These are phyloP conservation scores for Nasua narica DNA, from an alignment of 2,797 vertebrate genomes.

Conservation along the genomic window DNA sequence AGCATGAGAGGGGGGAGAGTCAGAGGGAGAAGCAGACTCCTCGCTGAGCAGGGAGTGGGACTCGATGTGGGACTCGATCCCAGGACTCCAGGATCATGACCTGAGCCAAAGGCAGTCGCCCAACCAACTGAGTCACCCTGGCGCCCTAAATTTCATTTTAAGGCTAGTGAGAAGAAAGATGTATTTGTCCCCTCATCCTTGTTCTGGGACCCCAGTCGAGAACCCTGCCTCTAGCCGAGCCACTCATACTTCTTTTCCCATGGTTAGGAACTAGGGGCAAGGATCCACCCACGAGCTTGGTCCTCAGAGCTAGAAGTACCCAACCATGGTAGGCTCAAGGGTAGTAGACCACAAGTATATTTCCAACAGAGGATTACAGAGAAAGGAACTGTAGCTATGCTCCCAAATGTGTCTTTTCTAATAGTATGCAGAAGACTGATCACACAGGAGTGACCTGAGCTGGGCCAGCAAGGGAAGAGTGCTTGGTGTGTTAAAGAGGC, in stretches of 20 bases:
- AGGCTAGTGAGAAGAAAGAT: neutral
- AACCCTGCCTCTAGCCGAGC: neutral
- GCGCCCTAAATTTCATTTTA: neutral
- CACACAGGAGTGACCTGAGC: neutral
- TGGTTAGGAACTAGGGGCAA: neutral
- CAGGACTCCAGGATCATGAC: too few species aligned
- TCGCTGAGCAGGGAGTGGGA: too few species aligned
- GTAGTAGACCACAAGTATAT: neutral
- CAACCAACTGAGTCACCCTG: too few species aligned
- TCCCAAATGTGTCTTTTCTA: too few species aligned
- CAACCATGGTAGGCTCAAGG: neutral
- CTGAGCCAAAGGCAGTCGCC: too few species aligned
- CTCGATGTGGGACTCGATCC: too few species aligned
- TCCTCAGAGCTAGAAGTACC: neutral
- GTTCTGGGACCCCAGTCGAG: neutral
- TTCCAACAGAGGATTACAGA: neutral
- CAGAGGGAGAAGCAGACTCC: too few species aligned
- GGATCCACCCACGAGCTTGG: neutral
- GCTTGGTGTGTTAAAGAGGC: fast-evolving
- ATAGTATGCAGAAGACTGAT: neutral
- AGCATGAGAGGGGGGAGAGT: too few species aligned
- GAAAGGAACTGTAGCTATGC: neutral
- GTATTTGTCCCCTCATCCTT: neutral
- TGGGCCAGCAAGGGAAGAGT: neutral
- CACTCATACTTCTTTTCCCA: neutral